phyloP scores from a whole-genome alignment of 2,797 vertebrate genomes.

The Enteromius afrohamiltoni region DNA sequence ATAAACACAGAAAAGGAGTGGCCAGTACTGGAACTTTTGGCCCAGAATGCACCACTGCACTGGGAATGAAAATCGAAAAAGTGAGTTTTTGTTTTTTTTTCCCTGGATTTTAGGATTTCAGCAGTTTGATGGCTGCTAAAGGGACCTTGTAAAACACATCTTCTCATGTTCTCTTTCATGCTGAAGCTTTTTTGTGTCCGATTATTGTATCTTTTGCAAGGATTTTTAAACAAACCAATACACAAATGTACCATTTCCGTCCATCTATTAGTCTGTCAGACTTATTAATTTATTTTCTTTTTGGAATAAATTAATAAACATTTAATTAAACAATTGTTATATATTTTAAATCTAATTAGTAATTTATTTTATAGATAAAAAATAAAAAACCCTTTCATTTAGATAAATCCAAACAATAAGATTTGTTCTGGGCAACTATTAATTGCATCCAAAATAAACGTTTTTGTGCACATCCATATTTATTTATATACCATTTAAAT shows the following conservation, averaged over 20 bases:
- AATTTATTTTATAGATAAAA: no score
- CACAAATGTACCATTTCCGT: background rate
- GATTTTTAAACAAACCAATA: background rate
- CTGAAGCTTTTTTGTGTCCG: background rate
- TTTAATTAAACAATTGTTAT: background rate
- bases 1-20: slow-evolving; percentile 79
- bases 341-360: background rate
- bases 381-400: background rate
- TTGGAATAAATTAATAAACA: background rate
- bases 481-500: no score
- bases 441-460: background rate
- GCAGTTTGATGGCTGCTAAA: slow-evolving; percentile 64
- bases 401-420: background rate
- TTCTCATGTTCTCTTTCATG: slow-evolving; percentile 55
- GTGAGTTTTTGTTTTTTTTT: slow-evolving; percentile 37
- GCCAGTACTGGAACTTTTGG: slow-evolving; percentile 65
- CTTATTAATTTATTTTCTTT: background rate
- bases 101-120: slow-evolving; percentile 64
- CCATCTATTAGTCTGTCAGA: background rate
- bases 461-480: no score
- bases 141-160: slow-evolving; percentile 68
- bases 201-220: background rate
- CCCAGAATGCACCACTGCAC: slow-evolving; percentile 62
- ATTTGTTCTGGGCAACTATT: background rate
- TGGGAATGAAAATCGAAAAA: slow-evolving; percentile 51